These are phyloP conservation scores for Parotocinclus haroldoi DNA, from an alignment of 2,797 vertebrate species.

Conservation along the genomic window DNA sequence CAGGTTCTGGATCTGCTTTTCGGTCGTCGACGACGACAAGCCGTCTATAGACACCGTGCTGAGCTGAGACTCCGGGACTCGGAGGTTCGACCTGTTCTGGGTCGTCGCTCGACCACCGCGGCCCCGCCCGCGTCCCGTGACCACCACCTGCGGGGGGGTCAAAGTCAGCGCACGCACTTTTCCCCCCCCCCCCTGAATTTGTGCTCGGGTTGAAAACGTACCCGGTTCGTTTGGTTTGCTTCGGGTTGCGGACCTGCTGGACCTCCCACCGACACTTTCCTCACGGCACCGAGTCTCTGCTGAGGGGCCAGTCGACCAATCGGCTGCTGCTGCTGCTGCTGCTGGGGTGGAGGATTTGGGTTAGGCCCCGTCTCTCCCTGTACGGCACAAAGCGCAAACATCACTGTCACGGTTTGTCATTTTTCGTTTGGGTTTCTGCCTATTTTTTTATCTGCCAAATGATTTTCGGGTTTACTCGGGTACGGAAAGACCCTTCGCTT, in stretches of 20 bases:
- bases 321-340: slow-evolving; percentile 63
- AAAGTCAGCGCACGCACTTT: too few relatives aligned
- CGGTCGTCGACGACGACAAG: slow-evolving; percentile 92
- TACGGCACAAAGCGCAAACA: not conserved
- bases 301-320: slow-evolving; percentile 51
- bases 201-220: slow-evolving; percentile 48
- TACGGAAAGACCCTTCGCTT: too few relatives aligned
- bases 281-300: slow-evolving; percentile 71
- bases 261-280: slow-evolving; percentile 88
- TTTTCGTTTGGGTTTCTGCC: too few relatives aligned
- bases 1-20: slow-evolving; percentile 87
- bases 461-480: too few relatives aligned
- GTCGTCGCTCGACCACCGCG: slow-evolving; percentile 56
- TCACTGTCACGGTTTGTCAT: too few relatives aligned
- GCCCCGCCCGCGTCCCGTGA: slow-evolving; percentile 84
- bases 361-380: slow-evolving; percentile 79
- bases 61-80: slow-evolving; percentile 73
- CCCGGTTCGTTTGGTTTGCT: slow-evolving; percentile 70
- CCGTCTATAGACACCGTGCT: slow-evolving; percentile 92
- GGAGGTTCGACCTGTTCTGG: slow-evolving; percentile 81
- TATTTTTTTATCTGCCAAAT: too few relatives aligned
- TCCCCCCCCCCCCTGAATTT: too few relatives aligned
- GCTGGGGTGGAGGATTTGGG: slow-evolving; percentile 58
- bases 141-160: slow-evolving; percentile 76
- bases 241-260: slow-evolving; percentile 52